Evolutionary conservation across 2,113 vertebrate species (phyloP).

Genomic region (Ia io): DNA sequence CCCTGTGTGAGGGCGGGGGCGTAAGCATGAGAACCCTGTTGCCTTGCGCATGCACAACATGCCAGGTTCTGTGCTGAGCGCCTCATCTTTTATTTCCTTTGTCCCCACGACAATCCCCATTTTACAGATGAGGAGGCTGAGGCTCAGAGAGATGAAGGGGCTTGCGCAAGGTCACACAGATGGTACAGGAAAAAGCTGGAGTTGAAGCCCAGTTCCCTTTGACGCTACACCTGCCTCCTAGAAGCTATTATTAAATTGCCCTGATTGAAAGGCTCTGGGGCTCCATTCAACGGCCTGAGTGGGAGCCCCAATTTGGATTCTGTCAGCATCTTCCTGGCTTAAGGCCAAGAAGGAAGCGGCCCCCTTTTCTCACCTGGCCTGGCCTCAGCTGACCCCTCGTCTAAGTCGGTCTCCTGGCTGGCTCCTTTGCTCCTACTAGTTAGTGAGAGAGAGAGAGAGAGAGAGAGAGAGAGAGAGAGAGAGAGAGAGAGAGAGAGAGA

Average conservation of each 20-base stretch:
- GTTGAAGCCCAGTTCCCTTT: neutral
- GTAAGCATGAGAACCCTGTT: rapidly evolving
- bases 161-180: neutral
- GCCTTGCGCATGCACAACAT: rapidly evolving
- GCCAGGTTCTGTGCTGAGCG: neutral
- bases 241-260: neutral
- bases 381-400: neutral
- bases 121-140: neutral
- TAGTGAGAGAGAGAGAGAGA: too few relatives aligned
- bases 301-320: neutral
- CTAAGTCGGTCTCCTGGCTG: neutral
- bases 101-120: neutral
- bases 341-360: neutral
- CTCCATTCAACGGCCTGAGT: neutral
- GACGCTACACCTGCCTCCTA: neutral
- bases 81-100: neutral
- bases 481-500: too few relatives aligned
- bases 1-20: rapidly evolving
- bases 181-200: neutral
- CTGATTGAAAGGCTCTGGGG: neutral
- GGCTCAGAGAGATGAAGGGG: neutral
- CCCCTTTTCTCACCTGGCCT: neutral
- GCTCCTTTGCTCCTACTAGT: neutral
- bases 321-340: neutral
- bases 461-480: too few relatives aligned